Base-by-base conservation (phyloP, 1,140 invertebrate genomes). In the Scaptomyza graminum region DNA sequence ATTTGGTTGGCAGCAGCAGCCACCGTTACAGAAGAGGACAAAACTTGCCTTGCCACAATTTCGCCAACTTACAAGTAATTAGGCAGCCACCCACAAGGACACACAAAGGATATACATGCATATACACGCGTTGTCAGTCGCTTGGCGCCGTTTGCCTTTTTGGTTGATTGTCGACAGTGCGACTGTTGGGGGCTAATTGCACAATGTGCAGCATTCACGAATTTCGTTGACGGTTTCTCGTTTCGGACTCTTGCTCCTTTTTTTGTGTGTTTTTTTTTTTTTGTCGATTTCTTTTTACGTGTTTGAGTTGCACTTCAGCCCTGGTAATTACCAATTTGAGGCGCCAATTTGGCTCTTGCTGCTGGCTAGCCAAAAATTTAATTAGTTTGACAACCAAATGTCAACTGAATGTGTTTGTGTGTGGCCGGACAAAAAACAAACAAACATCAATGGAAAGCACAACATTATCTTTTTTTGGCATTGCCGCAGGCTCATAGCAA, bases 41-140 rank as follows among this genome's bases (percentile, higher is more conserved):
- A 67, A 74, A 70, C 49, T 31, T 31, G 75, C 65, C 68, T 73
- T 79, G 73, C 87, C 88, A 74, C 87, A 90, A 90, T 87, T 90
- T 90, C 70, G 55, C 81, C 79, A 90, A 90, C 78, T 90, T 90
- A 82, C 87, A 90, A 90, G 87, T 90, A 90, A 90, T 90, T 90
- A 90, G 87, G 78, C 87, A 82, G 71, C 82, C 44, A 16, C 28
- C 15, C 56, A 18, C 22, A 39, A 57, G 66, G 54, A 54, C 67
- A 76, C 68, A 76, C 68, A 52, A 63, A 76, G 79, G 67, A 72
- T 67, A 63, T 68, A 39, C 54, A 34, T 34, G 9, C 31, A 34
- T 9, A 31, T 5, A 81, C 75, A 81, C 78, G 77, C 85, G 66
- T 81, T 50, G 84, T 87, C 74, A 76, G 69, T 60, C 66, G 74